Conservation (phyloP, 2,113 vertebrate species). For the Bufo gargarizans region DNA sequence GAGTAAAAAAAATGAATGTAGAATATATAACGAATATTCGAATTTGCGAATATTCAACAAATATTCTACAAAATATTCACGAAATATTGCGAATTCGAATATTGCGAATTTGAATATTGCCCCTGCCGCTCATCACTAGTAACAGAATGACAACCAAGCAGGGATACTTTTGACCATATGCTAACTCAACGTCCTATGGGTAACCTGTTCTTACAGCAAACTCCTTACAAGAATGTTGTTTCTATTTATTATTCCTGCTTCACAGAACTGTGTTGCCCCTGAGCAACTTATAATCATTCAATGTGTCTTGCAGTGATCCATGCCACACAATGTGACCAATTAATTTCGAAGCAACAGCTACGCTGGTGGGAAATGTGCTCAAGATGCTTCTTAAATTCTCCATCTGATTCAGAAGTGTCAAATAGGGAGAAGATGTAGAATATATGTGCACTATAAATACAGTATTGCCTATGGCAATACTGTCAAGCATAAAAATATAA, state of each 20-base stretch:
- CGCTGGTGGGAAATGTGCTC: neutral
- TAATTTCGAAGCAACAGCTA: neutral
- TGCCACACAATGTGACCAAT: neutral
- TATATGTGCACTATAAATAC: neutral
- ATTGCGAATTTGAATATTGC: too few species aligned
- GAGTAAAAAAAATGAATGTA: too few species aligned
- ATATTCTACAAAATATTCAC: too few species aligned
- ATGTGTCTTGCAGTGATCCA: neutral
- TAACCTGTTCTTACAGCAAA: neutral
- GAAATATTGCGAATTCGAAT: too few species aligned
- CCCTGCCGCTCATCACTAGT: too few species aligned
- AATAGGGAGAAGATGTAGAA: neutral
- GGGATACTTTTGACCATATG: neutral
- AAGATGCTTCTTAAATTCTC: neutral
- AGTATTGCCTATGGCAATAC: neutral
- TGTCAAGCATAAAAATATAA: neutral
- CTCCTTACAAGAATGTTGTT: neutral
- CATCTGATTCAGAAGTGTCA: conserved; percentile 8
- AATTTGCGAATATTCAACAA: too few species aligned
- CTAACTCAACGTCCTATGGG: neutral
- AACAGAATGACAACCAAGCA: neutral
- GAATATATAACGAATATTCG: too few species aligned
- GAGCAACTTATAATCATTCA: neutral
- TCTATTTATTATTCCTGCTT: neutral
- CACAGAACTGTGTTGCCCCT: neutral